Evolutionary conservation across 2,888 invertebrate species (phyloP), one percentile per base, ranked within the genome.

Genomic region (Notodonta dromedarius): DNA sequence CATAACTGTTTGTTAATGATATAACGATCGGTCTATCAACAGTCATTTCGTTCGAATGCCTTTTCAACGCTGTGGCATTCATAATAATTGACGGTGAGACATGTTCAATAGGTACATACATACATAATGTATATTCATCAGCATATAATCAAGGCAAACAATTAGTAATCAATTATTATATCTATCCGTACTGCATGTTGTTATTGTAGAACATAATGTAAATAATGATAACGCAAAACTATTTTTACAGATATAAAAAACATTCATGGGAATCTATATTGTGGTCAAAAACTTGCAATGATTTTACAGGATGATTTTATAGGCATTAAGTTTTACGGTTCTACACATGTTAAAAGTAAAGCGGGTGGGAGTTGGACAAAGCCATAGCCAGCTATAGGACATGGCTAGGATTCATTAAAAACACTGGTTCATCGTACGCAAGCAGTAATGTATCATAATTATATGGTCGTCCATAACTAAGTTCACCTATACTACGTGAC

Each of bases 1-100:
- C 68, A 80, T 69, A 64, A 62, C 77, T 79, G 80, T 84, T 83
- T 84, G 77, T 79, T 74, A 78, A 77, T 77, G 71, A 78, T 77
- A 74, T 79, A 79, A 77, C 71, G 69, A 74, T 70, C 67, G 73
- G 69, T 70, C 61, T 77, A 77, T 80, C 71, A 82, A 80, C 77
- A 79, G 55, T 70, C 70, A 62, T 73, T 71, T 76, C 74, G 66
- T 67, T 74, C 61, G 70, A 77, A 74, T 79, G 70, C 68, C 70
- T 73, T 76, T 73, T 75, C 71, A 78, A 71, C 71, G 70, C 58
- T 71, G 60, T 63, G 65, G 67, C 71, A 71, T 73, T 66, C 69
- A 63, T 58, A 66, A 66, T 66, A 64, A 67, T 69, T 66, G 71
- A 62, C 57, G 62, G 63, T 63, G 63, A 74, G 57, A 73, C 67